A percentile compares a stretch with the other conserved stretches of the same genome.
Conservation (phyloP, 2,888 invertebrate genomes). For the Aelia acuminata region DNA sequence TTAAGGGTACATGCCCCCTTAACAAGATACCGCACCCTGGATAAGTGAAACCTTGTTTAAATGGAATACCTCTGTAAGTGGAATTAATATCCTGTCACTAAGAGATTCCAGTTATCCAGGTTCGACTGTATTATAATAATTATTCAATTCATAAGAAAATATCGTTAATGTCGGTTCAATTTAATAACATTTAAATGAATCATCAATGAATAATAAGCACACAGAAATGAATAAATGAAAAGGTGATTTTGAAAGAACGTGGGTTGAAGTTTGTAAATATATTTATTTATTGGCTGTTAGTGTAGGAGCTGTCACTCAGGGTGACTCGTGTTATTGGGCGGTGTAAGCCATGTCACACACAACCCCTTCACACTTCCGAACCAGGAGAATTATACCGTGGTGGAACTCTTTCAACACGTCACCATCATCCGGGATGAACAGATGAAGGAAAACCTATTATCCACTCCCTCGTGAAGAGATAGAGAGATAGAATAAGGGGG, state of each 20-base stretch:
- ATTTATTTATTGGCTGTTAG: background rate
- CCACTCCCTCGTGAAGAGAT: background rate
- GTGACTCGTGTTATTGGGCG: background rate
- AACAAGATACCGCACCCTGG: too few species aligned
- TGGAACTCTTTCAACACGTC: background rate
- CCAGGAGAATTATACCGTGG: background rate
- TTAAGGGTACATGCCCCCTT: too few species aligned
- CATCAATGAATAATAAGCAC: too few species aligned
- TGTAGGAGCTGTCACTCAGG: background rate
- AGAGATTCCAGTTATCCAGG: too few species aligned
- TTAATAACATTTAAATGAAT: too few species aligned
- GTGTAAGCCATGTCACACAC: background rate
- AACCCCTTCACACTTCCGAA: background rate
- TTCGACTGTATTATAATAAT: too few species aligned
- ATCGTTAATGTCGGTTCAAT: too few species aligned
- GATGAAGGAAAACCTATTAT: background rate
- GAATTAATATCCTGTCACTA: too few species aligned
- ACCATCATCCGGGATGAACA: background rate
- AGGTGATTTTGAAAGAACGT: background rate
- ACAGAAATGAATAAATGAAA: background rate
- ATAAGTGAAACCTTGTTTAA: too few species aligned
- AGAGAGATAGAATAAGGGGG: too few species aligned
- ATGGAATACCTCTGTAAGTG: too few species aligned
- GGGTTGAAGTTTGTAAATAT: background rate
- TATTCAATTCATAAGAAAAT: too few species aligned